Evolutionary conservation across 2,113 vertebrate genomes (phyloP).

Genomic region (Lota lota): DNA sequence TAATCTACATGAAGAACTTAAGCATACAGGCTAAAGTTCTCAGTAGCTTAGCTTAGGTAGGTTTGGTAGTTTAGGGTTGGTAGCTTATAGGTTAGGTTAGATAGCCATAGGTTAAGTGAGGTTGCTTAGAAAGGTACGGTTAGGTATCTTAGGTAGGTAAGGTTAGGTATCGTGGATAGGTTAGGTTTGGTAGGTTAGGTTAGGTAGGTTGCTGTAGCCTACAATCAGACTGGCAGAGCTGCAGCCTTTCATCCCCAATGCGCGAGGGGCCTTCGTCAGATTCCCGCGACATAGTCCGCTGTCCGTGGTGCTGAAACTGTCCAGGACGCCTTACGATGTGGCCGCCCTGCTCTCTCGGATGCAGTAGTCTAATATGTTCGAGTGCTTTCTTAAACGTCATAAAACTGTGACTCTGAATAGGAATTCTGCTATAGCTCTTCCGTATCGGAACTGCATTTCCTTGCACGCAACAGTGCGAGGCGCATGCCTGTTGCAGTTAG

Average conservation of each 20-base stretch:
- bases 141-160: not conserved
- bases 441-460: slow-evolving; percentile 58
- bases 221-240: not conserved
- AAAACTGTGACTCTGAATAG: too few species aligned
- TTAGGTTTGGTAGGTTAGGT: too few species aligned
- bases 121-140: too few species aligned
- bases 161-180: too few species aligned
- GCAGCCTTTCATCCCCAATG: not conserved
- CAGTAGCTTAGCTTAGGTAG: not conserved
- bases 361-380: too few species aligned
- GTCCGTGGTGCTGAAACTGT: slow-evolving; percentile 70
- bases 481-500: slow-evolving; percentile 65
- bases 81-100: too few species aligned
- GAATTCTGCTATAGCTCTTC: too few species aligned
- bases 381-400: too few species aligned
- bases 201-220: too few species aligned
- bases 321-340: too few species aligned
- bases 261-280: slow-evolving; percentile 10
- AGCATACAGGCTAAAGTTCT: not conserved
- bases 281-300: slow-evolving; percentile 48
- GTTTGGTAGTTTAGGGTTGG: not conserved
- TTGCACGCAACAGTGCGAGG: slow-evolving; percentile 66
- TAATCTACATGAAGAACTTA: not conserved
- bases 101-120: too few species aligned
- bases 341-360: too few species aligned